Evolutionary conservation across 2,113 vertebrate genomes (phyloP).

Genomic region (Limnothrissa miodon): DNA sequence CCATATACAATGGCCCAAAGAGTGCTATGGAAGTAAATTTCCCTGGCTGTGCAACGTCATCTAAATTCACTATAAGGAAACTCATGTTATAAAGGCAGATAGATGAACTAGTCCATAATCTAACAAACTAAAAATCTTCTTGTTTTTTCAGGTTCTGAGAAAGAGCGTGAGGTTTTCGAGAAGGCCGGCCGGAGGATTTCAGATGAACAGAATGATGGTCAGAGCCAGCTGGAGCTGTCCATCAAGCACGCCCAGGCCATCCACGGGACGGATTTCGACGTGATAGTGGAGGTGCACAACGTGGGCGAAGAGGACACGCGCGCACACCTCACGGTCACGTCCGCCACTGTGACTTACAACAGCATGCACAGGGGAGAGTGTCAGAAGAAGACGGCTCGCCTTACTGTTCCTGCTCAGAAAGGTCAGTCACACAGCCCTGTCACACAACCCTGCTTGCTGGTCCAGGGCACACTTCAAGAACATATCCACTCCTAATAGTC

Average conservation of each 20-base stretch:
- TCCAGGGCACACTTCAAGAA: background rate
- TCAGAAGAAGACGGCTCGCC: conserved; percentile 48
- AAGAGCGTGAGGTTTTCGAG: conserved; percentile 68
- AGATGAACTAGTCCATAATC: background rate
- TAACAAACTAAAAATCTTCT: background rate
- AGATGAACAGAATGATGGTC: conserved; percentile 14
- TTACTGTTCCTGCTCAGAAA: conserved; percentile 59
- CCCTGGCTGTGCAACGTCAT: background rate
- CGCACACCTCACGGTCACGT: conserved; percentile 60
- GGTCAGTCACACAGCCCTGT: conserved; percentile 51
- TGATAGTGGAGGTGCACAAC: conserved; percentile 72
- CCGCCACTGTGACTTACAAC: conserved; percentile 65
- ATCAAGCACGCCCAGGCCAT: conserved; percentile 65
- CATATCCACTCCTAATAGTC: background rate
- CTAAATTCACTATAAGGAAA: background rate
- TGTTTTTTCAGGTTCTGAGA: conserved; percentile 63
- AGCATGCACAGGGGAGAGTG: conserved; percentile 62
- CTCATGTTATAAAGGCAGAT: background rate
- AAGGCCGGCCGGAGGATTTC: conserved; percentile 62
- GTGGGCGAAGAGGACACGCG: conserved; percentile 45
- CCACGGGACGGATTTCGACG: conserved; percentile 75
- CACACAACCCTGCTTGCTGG: background rate
- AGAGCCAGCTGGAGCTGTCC: conserved; percentile 57
- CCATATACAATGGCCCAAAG: too few species aligned
- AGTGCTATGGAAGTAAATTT: background rate